Evolutionary conservation across 2,888 invertebrate genomes (phyloP), one percentile per base, ranked within the genome.

Genomic region (Amblyjoppa proteus): DNA sequence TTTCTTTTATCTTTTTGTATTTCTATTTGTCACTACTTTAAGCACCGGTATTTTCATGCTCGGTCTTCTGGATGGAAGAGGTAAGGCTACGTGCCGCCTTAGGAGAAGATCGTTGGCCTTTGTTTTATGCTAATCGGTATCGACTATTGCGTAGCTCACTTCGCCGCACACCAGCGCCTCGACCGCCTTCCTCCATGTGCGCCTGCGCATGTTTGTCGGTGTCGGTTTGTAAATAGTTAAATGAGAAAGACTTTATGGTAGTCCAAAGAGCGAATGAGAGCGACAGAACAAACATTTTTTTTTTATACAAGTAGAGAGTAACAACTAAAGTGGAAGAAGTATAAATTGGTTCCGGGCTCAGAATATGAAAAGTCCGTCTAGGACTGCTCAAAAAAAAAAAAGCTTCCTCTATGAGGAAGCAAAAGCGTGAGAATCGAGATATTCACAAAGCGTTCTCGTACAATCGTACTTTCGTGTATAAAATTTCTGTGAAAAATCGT

Each of bases 41-140:
- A 31, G 5, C 31, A 31, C 2, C 16, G 7, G 28, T 64, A 31
- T 64, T 64, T 64, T 34, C 64, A 64, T 28, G 5, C 16, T 64
- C 64, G 34, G 34, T 64, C n/a, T 16, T 64, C 28, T n/a, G 31
- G n/a, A 64, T 13, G 64, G 16, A 28, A 34, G 34, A 28, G 64
- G 34, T 16, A 31, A 2, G 34, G 64, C 64, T 25, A 41, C 38
- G 38, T 31, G 31, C 7, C 45, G 31, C n/a, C 38, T 56, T 38
- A 34, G 69, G 56, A 70, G 34, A 49, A 70, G 70, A 78, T 78
- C 58, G 78, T 70, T 78, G 70, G 78, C 78, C 70, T 78, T 78
- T 78, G 69, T 78, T 78, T 78, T 61, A 78, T 78, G 69, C 58
- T 78, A 78, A 78, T 78, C 31, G 45, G 13, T 31, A 78, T 78